phyloP scores from a whole-genome alignment of 2,113 vertebrate species.

The Rattus rattus region DNA sequence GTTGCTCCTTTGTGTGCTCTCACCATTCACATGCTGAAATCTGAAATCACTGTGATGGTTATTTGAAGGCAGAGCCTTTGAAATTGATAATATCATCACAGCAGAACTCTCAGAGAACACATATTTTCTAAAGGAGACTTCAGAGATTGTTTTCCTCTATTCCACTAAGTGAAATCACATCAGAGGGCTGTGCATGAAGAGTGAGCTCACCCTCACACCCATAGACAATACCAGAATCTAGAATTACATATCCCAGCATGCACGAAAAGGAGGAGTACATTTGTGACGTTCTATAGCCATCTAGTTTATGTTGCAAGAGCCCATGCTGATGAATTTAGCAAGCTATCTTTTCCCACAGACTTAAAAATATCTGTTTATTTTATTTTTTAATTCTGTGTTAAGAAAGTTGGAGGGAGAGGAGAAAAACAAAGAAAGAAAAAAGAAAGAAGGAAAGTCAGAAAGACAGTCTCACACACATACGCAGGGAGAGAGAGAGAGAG shows the following conservation, averaged over 20 bases:
- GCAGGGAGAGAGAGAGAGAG: background rate
- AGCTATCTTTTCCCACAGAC: too few species aligned
- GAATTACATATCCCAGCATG: too few species aligned
- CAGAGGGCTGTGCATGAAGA: background rate
- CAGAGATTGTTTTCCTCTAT: background rate
- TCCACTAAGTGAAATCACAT: background rate
- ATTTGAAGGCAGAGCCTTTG: too few species aligned
- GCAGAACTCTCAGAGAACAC: background rate
- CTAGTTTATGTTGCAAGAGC: background rate
- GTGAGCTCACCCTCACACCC: background rate
- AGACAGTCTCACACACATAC: too few species aligned
- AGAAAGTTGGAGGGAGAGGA: too few species aligned
- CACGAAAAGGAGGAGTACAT: background rate
- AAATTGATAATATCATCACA: background rate
- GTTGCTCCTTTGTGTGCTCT: accelerated
- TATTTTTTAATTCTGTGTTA: too few species aligned
- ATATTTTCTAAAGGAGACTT: background rate
- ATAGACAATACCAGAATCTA: background rate
- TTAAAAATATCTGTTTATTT: too few species aligned
- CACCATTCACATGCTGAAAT: background rate
- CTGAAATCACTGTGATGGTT: background rate
- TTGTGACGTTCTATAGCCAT: background rate
- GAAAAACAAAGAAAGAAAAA: too few species aligned
- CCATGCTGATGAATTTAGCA: background rate
- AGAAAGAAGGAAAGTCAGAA: too few species aligned